These are phyloP conservation scores for Sinosuthora webbiana DNA, from an alignment of 2,113 vertebrate species.

Conservation along the genomic window DNA sequence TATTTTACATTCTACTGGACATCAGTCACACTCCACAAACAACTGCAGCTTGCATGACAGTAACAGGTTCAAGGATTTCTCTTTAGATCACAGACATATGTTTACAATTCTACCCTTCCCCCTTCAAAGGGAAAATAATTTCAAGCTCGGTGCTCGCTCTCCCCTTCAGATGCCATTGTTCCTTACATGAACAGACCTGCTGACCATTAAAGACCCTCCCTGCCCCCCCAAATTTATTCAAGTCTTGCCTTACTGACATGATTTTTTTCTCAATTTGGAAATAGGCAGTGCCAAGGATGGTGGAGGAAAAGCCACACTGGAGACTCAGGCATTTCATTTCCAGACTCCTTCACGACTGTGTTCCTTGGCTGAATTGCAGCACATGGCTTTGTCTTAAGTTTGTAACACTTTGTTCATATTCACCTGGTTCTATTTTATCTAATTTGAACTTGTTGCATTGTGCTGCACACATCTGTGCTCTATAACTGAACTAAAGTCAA, in stretches of 20 bases:
- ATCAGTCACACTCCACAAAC: constrained; percentile 67
- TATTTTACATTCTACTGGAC: constrained; percentile 69
- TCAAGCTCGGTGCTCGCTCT: not conserved
- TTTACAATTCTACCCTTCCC: constrained; percentile 50
- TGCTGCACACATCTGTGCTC: not conserved
- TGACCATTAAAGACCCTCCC: not conserved
- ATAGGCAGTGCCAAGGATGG: not conserved
- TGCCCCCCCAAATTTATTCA: not conserved
- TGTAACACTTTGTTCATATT: not conserved
- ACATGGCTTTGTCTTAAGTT: not conserved
- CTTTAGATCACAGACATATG: constrained; percentile 52
- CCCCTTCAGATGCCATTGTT: not conserved
- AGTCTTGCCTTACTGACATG: not conserved
- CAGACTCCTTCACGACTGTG: not conserved
- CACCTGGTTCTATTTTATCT: not conserved
- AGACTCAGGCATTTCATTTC: not conserved
- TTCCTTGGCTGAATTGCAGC: not conserved
- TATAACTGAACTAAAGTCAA: not conserved
- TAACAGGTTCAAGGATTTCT: constrained; percentile 72
- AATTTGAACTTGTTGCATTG: not conserved
- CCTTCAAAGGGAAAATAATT: constrained; percentile 44
- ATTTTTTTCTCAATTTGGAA: not conserved
- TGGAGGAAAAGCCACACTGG: not conserved
- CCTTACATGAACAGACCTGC: not conserved
- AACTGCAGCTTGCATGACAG: constrained; percentile 69